Evolutionary conservation across 2,888 invertebrate genomes (phyloP), one percentile per base, ranked within the genome.

Genomic region (Amphiduros pacificus): DNA sequence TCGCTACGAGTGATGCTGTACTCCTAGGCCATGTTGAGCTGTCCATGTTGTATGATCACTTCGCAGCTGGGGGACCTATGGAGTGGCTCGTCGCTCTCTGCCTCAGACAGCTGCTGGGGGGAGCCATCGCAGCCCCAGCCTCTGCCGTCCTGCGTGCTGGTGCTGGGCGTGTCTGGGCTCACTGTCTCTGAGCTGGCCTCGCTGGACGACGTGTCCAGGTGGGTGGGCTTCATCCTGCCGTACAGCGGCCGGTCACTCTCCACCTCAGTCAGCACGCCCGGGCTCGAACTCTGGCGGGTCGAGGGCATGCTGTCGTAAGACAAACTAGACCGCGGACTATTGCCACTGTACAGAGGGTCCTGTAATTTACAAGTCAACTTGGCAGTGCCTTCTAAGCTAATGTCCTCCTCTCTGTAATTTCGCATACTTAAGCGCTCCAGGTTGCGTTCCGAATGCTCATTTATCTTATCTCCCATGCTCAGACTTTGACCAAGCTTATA

Each of bases 201-300:
- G 44, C 44, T 44, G 20, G 20, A n/a, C 5, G 44, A 44, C n/a
- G n/a, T n/a, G 22, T 44, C 44, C 6, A 44, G 44, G n/a, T n/a
- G 22, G 22, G 44, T 22, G 6, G 58, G 32, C 22, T 51, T 49
- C 31, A 58, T 29, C 52, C 49, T 48, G 51, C 32, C 49, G 49
- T 36, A 36, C n/a, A 59, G 40, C 44, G 51, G 76, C 36, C 64
- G 66, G 61, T 76, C 76, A 31, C 60, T 74, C 53, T 78, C 77
- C 2, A 77, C 77, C 52, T 77, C 74, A 1, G 77, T 74, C 58
- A 77, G 60, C n/a, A 66, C 55, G 22, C 28, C 29, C 2, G 54
- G 36, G 6, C 22, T 29, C 22, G 31, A n/a, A n/a, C 44, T 31
- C 14, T 28, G 26, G 28, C 51, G 20, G 24, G 6, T 27, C 4